Evolutionary conservation across 1,140 invertebrate species (phyloP), one percentile per base, ranked within the genome.

Genomic region (Batillaria attramentaria): DNA sequence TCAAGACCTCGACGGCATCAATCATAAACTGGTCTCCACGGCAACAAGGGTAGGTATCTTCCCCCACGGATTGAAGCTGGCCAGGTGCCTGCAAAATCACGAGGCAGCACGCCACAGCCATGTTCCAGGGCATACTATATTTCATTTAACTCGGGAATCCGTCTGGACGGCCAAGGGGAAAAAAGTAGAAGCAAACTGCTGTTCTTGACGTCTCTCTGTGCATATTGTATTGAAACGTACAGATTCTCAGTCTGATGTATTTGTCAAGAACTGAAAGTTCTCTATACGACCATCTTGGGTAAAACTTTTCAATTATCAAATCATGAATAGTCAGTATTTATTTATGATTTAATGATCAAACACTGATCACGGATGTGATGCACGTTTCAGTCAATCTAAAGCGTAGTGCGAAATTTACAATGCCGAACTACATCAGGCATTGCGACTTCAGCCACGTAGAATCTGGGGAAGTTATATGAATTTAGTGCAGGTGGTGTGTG

Each of bases 1-100:
- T n/a, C n/a, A n/a, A n/a, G n/a, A n/a, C n/a, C n/a, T n/a, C n/a
- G n/a, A n/a, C n/a, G 50, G 39, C 68, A 70, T 70, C 68, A 70
- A 70, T 70, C 68, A 70, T 70, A 70, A 70, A 65, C 62, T n/a
- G 39, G 68, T 70, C 43, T n/a, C 68, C 68, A 46, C 50, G 68
- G 68, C 68, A 70, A 70, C 68, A 2, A 3, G 6, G n/a, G 24
- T 18, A 43, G 33, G 68, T 70, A 70, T 70, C 68, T 70, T 31
- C 3, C 3, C 41, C 35, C n/a, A 35, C n/a, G 20, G 68, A 70
- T 70, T 66, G 3, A 69, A 69, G 10, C 66, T 69, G 66, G 31
- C 66, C 66, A 69, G 66, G 66, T 69, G 66, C 37, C 31, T 20
- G 35, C 20, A 6, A 69, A n/a, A 41, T 69, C 20, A n/a, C 39